Percentiles rank a stretch among this genome's conserved stretches.
Evolutionary conservation across 2,797 vertebrate species (phyloP).

Genomic region (Catharus ustulatus): DNA sequence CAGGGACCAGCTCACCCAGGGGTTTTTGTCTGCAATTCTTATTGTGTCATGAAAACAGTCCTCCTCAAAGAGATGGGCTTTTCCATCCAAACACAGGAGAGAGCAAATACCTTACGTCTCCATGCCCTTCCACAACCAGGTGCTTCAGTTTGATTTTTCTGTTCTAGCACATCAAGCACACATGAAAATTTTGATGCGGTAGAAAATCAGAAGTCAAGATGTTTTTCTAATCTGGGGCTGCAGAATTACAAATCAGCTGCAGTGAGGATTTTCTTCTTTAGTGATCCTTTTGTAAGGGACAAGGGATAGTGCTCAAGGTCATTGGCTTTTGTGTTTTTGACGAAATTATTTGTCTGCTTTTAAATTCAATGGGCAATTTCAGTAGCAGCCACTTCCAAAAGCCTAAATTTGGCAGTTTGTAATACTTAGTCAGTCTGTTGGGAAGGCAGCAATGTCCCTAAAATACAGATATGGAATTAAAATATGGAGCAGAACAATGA

Average conservation of each 20-base stretch:
- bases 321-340: constrained; percentile 15
- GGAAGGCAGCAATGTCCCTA: constrained; percentile 48
- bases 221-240: not conserved
- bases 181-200: fast-evolving
- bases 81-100: not conserved
- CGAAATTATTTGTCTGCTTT: constrained; percentile 46
- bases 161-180: not conserved
- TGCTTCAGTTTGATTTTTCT: not conserved
- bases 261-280: not conserved
- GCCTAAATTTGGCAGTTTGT: constrained; percentile 51
- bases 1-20: not conserved
- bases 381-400: constrained; percentile 48
- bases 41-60: not conserved
- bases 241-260: not conserved
- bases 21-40: not conserved
- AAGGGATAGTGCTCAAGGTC: constrained; percentile 33
- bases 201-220: not conserved
- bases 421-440: constrained; percentile 54
- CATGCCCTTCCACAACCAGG: not conserved
- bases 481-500: constrained; percentile 62
- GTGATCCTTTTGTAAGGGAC: not conserved
- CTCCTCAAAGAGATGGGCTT: not conserved
- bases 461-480: constrained; percentile 65
- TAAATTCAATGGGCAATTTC: constrained; percentile 53
- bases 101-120: not conserved